Percentiles rank a stretch among this genome's conserved stretches.
These are phyloP conservation scores for Mesoligia furuncula DNA, from an alignment of 2,888 invertebrate genomes.

Conservation along the genomic window DNA sequence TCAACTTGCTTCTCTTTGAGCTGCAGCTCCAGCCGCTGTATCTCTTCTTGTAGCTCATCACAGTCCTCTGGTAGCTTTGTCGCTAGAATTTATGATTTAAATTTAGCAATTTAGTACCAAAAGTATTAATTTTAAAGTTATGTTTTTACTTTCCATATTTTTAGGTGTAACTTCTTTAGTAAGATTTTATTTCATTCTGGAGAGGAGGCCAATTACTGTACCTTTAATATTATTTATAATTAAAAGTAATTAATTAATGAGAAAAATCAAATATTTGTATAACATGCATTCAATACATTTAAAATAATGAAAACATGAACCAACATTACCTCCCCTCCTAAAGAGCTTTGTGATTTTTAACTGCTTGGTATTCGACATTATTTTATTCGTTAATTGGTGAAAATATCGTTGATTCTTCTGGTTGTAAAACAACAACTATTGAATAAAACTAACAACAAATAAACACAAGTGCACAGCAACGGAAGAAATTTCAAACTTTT, in stretches of 20 bases:
- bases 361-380: conserved; percentile 77
- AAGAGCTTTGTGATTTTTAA: conserved; percentile 82
- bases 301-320: not conserved
- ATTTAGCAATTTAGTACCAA: not conserved
- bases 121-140: not conserved
- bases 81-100: conserved; percentile 53
- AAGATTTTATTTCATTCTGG: not conserved
- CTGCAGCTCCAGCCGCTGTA: conserved; percentile 74
- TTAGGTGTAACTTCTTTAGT: not conserved
- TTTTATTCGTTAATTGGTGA: not conserved
- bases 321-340: conserved; percentile 73
- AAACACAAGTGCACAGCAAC: not conserved
- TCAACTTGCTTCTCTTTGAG: conserved; percentile 79
- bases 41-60: conserved; percentile 78
- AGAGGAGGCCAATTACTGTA: not conserved
- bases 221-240: too few relatives aligned
- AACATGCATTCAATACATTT: not conserved
- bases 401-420: not conserved
- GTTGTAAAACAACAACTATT: not conserved
- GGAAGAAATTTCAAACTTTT: conserved; percentile 30
- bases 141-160: not conserved
- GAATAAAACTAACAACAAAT: not conserved
- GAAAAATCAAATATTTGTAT: not conserved
- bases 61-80: conserved; percentile 73
- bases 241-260: not conserved